Conservation (phyloP, 2,888 invertebrate genomes). For the Andrena camellia region DNA sequence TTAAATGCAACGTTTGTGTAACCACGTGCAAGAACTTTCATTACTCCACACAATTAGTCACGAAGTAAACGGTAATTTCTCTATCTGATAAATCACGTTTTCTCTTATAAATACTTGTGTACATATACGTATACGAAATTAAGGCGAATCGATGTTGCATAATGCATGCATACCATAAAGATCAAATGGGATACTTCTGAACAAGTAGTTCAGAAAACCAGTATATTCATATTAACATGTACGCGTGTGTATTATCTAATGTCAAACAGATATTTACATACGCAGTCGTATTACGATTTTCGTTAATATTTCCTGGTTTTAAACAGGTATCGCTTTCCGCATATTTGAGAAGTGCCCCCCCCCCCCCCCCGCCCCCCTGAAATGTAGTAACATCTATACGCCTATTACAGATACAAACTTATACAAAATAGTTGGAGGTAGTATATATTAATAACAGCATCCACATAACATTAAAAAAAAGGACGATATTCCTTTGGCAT, state of each 20-base stretch:
- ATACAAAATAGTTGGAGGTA: background rate
- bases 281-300: conserved; percentile 16
- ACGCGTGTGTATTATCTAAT: background rate
- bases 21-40: background rate
- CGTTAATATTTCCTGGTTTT: conserved; percentile 32
- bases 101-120: conserved; percentile 1
- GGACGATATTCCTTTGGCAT: no score
- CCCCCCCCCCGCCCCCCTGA: background rate
- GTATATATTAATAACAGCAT: no score
- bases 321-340: conserved; percentile 18
- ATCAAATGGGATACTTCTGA: conserved; percentile 12
- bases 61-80: conserved; percentile 1
- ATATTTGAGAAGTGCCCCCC: background rate
- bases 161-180: conserved; percentile 17
- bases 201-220: conserved; percentile 21
- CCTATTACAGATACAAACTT: no score
- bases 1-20: background rate
- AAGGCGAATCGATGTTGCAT: conserved; percentile 30
- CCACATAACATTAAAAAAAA: no score
- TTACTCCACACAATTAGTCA: background rate
- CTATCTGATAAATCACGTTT: background rate
- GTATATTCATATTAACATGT: conserved; percentile 13
- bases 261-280: conserved; percentile 19
- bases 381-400: background rate
- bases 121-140: conserved; percentile 11